These are phyloP conservation scores for Meriones psammophilus DNA, from an alignment of 2,797 vertebrate genomes.

Conservation along the genomic window DNA sequence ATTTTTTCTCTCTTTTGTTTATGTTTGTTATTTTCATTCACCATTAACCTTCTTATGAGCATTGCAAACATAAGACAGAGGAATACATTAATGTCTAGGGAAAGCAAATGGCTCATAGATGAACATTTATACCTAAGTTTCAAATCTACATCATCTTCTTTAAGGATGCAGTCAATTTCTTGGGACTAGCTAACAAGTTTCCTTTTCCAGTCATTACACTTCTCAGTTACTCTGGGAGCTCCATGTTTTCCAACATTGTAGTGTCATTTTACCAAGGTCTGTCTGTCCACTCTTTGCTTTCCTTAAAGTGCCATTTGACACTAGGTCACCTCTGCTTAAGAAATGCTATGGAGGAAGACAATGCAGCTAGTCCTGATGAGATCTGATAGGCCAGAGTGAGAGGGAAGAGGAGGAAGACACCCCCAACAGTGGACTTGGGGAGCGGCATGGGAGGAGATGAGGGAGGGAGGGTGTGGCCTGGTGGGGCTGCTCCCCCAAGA, in stretches of 20 bases:
- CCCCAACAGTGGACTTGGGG: too few relatives aligned
- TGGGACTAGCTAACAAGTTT: not conserved
- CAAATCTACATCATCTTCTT: not conserved
- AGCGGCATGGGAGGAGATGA: too few relatives aligned
- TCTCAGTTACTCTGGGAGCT: not conserved
- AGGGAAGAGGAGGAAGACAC: too few relatives aligned
- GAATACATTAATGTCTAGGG: not conserved
- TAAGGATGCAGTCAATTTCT: not conserved
- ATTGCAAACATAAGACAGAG: not conserved
- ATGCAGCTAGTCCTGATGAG: too few relatives aligned
- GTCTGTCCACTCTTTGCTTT: not conserved
- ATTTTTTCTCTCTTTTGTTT: not conserved
- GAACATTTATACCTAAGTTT: not conserved
- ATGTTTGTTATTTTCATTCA: slow-evolving; percentile 20
- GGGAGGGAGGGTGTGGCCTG: too few relatives aligned
- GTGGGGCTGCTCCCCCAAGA: too few relatives aligned
- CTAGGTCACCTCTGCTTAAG: not conserved
- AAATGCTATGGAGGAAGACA: not conserved
- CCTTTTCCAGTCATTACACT: not conserved
- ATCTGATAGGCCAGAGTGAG: too few relatives aligned
- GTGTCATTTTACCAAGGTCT: not conserved
- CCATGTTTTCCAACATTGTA: not conserved
- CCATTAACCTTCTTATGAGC: not conserved
- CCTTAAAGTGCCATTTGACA: not conserved
- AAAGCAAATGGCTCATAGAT: not conserved